Conservation (phyloP, 2,888 invertebrate species). For the Heliconius erato region DNA sequence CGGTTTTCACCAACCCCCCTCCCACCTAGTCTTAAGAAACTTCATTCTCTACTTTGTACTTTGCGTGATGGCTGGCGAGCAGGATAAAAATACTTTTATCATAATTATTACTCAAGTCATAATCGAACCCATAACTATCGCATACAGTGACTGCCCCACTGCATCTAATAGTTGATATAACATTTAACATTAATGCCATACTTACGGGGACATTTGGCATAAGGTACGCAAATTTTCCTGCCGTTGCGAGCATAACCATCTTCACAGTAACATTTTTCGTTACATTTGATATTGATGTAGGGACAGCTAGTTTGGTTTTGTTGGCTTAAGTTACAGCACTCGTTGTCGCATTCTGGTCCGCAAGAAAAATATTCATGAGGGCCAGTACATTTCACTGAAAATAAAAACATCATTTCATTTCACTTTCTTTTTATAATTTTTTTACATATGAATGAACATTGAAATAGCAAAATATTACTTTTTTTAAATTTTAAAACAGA, state of each 20-base stretch:
- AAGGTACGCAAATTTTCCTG: constrained; percentile 57
- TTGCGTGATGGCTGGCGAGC: too few species aligned
- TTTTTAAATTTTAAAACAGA: too few species aligned
- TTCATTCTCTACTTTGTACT: background rate
- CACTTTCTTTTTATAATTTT: too few species aligned
- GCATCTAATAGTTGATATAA: too few species aligned
- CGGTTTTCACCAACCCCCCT: too few species aligned
- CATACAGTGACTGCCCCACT: too few species aligned
- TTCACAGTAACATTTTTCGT: constrained; percentile 63
- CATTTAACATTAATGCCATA: constrained; percentile 8
- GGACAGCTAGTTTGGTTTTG: constrained; percentile 63
- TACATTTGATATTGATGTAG: constrained; percentile 60
- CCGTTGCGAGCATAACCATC: constrained; percentile 60
- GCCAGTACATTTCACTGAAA: constrained; percentile 58
- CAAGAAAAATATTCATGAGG: constrained; percentile 64
- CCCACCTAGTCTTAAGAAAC: too few species aligned
- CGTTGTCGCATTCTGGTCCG: constrained; percentile 67
- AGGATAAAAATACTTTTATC: too few species aligned
- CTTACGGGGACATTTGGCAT: constrained; percentile 54
- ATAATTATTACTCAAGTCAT: too few species aligned
- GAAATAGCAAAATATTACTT: too few species aligned
- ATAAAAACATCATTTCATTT: background rate
- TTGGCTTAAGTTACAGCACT: constrained; percentile 59
- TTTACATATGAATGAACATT: too few species aligned
- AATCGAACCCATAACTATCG: too few species aligned